Evolutionary conservation across 2,113 vertebrate genomes (phyloP).

Genomic region (Morone chrysops): DNA sequence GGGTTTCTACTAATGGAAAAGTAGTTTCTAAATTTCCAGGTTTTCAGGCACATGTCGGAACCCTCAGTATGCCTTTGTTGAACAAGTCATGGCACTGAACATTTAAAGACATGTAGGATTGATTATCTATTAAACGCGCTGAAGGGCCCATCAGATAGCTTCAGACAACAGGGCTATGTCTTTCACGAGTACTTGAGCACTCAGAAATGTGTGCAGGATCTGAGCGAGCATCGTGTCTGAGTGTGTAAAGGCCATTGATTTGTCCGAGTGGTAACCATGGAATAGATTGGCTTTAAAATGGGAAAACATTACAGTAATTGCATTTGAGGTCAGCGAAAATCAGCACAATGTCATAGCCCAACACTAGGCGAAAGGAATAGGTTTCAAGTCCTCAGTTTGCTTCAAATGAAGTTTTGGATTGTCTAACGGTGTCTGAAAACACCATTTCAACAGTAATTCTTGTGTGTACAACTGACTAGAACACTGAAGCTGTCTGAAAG

Average conservation of each 20-base stretch:
- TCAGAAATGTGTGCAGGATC: slow-evolving; percentile 39
- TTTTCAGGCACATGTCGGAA: too few species aligned
- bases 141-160: slow-evolving; percentile 33
- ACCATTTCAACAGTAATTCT: neutral
- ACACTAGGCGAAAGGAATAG: neutral
- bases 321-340: slow-evolving; percentile 32
- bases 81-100: slow-evolving; percentile 18
- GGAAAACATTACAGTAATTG: slow-evolving; percentile 12
- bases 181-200: slow-evolving; percentile 40
- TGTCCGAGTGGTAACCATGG: slow-evolving; percentile 9
- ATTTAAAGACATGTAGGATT: slow-evolving; percentile 51
- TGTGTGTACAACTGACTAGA: neutral
- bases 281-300: slow-evolving; percentile 40
- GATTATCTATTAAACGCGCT: slow-evolving; percentile 42
- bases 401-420: neutral
- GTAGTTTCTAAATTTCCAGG: too few species aligned
- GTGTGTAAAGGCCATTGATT: slow-evolving; percentile 36
- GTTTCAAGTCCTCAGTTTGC: neutral
- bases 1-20: too few species aligned
- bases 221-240: neutral
- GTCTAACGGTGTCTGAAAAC: neutral
- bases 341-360: slow-evolving; percentile 16
- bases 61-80: slow-evolving; percentile 6
- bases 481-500: neutral
- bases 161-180: slow-evolving; percentile 18